phyloP scores from a whole-genome alignment of 2,797 vertebrate species.

The Tarsius wallacei region DNA sequence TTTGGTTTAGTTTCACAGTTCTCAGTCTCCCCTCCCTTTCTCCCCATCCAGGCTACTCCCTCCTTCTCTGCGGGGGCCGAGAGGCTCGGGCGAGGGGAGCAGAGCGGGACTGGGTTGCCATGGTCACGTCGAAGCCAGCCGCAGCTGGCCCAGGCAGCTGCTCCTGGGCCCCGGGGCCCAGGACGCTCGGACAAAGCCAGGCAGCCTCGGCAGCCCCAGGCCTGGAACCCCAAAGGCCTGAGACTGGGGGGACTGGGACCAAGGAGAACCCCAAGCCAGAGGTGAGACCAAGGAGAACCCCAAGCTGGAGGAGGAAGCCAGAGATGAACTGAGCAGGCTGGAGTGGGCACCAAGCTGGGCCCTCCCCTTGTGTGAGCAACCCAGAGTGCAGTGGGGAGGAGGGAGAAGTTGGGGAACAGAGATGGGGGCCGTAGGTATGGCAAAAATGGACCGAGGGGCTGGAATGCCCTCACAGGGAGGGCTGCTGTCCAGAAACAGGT shows the following conservation, averaged over 20 bases:
- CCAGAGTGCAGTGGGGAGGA: not conserved
- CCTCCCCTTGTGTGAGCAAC: not conserved
- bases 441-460: not conserved
- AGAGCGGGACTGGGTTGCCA: slow-evolving; percentile 80
- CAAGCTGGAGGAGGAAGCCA: not conserved
- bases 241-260: not conserved
- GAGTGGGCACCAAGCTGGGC: not conserved
- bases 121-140: slow-evolving; percentile 84
- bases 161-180: slow-evolving; percentile 72
- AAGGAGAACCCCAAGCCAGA: slow-evolving; percentile 36
- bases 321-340: not conserved
- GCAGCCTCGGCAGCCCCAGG: slow-evolving; percentile 35
- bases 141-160: slow-evolving; percentile 87
- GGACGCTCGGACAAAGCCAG: slow-evolving; percentile 82
- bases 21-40: slow-evolving; percentile 66
- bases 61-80: slow-evolving; percentile 83
- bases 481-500: not conserved
- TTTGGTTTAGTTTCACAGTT: slow-evolving; percentile 56
- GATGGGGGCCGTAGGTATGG: not conserved
- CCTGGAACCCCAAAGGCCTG: slow-evolving; percentile 68
- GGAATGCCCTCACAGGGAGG: not conserved
- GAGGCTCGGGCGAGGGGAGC: slow-evolving; percentile 36
- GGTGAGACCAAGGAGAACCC: slow-evolving; percentile 73
- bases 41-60: slow-evolving; percentile 56
- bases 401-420: not conserved